Evolutionary conservation across 1,140 invertebrate species (phyloP), one percentile per base, ranked within the genome.

Genomic region (Eubasilissa regina): DNA sequence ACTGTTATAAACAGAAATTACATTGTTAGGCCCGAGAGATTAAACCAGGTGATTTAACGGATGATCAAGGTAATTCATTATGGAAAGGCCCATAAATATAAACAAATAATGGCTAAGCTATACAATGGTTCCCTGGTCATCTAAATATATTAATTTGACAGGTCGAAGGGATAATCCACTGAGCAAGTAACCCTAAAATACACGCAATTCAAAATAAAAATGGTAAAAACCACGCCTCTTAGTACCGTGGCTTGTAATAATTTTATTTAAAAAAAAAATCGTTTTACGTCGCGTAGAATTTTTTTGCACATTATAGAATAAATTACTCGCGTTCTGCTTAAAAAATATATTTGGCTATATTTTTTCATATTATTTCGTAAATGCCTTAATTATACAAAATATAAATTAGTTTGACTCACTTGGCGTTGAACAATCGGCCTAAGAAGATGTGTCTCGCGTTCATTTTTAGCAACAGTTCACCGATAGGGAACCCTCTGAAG

Each of bases 101-200:
- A 43, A 43, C 19, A 25, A 64, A 21, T 64, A 64, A 64, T 35
- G 19, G 60, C 11, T 64, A 35, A 44, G 35, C 60, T 13, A 19
- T 12, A 64, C 35, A 64, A 64, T 43, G 60, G 21, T 64, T 12
- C 11, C 35, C 35, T 44, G 35, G 25, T 21, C 35, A 25, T 64
- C 60, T 64, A 43, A 64, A 64, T 25, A 64, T 25, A 64, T 64
- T 64, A 35, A 15, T 64, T 44, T 64, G 60, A 64, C 60, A 25
- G 35, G 17, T 62, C 58, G 17, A 56, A n/a, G 3, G 8, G 15
- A 21, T 58, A 58, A 58, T 58, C 55, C 55, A 21, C 13, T 21
- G n/a, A 11, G 8, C 8, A 58, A 58, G 15, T 15, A 35, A 35
- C 25, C 25, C 25, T 3, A 1, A 35, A 3, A 35, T 35, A 35